These are phyloP conservation scores for Oithona nana DNA, from an alignment of 2,888 invertebrate genomes.

Conservation along the genomic window DNA sequence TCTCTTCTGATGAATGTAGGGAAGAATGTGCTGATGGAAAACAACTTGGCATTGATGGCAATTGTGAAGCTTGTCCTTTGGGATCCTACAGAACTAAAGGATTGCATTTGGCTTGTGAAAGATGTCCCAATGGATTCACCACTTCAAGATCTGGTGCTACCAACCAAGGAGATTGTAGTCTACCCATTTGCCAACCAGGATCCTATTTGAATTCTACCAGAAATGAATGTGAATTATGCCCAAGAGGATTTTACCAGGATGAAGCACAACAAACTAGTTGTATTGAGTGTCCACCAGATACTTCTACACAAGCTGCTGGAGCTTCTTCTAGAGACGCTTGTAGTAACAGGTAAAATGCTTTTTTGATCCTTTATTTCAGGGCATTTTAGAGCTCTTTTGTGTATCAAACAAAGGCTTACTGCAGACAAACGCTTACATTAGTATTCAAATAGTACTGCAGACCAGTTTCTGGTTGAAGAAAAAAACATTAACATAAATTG, in stretches of 20 bases:
- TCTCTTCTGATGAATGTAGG: constrained; percentile 44
- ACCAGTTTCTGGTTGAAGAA: too few relatives aligned
- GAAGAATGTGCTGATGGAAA: constrained; percentile 53
- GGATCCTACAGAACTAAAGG: constrained; percentile 72
- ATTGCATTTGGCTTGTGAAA: constrained; percentile 64
- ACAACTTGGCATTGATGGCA: constrained; percentile 49
- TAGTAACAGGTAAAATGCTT: constrained; percentile 66
- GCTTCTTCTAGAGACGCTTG: constrained; percentile 54
- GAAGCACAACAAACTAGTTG: constrained; percentile 71
- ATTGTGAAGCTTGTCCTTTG: constrained; percentile 74
- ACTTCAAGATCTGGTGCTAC: constrained; percentile 48
- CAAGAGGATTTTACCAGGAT: constrained; percentile 73
- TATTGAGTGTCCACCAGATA: constrained; percentile 68
- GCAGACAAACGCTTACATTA: too few relatives aligned
- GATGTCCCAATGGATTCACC: constrained; percentile 72
- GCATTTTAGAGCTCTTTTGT: too few relatives aligned
- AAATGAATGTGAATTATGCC: constrained; percentile 67
- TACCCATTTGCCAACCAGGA: constrained; percentile 66
- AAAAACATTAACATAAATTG: too few relatives aligned
- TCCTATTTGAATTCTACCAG: constrained; percentile 31
- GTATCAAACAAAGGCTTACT: too few relatives aligned
- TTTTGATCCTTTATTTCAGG: background rate
- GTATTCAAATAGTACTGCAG: too few relatives aligned
- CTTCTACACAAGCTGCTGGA: constrained; percentile 43
- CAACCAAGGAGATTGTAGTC: constrained; percentile 49